Evolutionary conservation across 1,140 invertebrate species (phyloP).

Genomic region (Drosophila subpulchrella): DNA sequence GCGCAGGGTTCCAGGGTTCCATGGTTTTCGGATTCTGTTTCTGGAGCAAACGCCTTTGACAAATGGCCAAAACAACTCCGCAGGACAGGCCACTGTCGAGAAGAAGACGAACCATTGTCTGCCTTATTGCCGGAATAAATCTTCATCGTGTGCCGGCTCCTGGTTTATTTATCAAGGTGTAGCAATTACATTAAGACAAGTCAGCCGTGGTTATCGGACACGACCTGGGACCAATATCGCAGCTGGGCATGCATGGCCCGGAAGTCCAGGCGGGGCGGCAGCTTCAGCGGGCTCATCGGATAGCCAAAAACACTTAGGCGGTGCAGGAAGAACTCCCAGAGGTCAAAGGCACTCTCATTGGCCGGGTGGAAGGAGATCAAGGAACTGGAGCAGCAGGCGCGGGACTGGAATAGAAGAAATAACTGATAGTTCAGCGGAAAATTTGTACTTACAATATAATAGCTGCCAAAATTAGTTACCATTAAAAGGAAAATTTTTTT

Average conservation of each 20-base stretch:
- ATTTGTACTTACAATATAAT: no score
- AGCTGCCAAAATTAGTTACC: no score
- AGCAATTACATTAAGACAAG: conserved; percentile 71
- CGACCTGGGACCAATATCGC: conserved; percentile 47
- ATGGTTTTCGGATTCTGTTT: background rate
- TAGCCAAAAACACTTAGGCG: conserved; percentile 93
- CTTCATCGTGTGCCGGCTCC: conserved; percentile 56
- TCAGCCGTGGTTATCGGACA: conserved; percentile 45
- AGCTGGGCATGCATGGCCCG: conserved; percentile 54
- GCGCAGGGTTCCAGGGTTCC: conserved; percentile 26
- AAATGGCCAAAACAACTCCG: conserved; percentile 66
- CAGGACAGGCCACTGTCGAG: conserved; percentile 51
- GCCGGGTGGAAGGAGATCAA: conserved; percentile 96
- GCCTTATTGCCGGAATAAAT: conserved; percentile 74
- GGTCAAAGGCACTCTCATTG: conserved; percentile 92
- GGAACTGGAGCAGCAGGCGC: conserved; percentile 94
- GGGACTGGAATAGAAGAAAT: background rate
- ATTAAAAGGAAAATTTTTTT: no score
- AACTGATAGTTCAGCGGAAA: background rate
- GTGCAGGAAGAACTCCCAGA: conserved; percentile 95
- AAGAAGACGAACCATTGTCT: conserved; percentile 43
- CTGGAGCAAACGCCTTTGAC: conserved; percentile 58
- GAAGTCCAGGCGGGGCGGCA: conserved; percentile 33
- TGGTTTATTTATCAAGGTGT: conserved; percentile 75
- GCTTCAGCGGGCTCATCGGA: background rate